Conservation (phyloP, 2,113 vertebrate species). For the Lampris megalopsis region DNA sequence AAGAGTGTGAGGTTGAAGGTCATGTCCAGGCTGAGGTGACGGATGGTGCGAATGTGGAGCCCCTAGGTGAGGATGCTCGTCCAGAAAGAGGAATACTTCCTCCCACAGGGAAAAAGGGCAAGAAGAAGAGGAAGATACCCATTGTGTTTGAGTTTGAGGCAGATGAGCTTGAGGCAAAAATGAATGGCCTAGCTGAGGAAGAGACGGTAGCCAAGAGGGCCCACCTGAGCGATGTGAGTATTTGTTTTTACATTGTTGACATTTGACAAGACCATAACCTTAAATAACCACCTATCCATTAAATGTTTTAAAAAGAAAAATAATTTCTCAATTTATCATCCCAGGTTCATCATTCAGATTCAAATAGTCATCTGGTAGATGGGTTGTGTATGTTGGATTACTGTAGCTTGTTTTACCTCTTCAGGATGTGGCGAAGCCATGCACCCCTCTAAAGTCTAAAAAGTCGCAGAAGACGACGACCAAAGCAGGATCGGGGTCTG, state of each 20-base stretch:
- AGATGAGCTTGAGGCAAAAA: slow-evolving; percentile 36
- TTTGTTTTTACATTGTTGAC: not conserved
- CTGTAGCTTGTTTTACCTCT: not conserved
- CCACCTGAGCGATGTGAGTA: slow-evolving; percentile 48
- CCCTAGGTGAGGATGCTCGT: not conserved
- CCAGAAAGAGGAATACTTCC: not conserved
- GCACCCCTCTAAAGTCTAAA: not conserved
- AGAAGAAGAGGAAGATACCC: slow-evolving; percentile 66
- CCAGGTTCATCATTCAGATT: not conserved
- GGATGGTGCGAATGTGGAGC: not conserved
- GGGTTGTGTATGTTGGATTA: not conserved
- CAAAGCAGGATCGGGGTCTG: not conserved
- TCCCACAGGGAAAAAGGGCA: slow-evolving; percentile 9
- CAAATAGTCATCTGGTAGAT: not conserved
- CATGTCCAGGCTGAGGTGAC: not conserved
- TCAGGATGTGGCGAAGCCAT: slow-evolving; percentile 18
- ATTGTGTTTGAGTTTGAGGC: slow-evolving; percentile 70
- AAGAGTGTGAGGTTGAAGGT: not conserved
- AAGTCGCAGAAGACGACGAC: slow-evolving; percentile 50
- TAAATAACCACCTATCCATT: no score
- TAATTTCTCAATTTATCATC: not conserved
- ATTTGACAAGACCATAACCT: no score
- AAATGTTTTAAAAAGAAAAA: not conserved
- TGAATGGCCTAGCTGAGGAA: not conserved
- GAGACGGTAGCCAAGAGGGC: not conserved